Evolutionary conservation across 2,797 vertebrate species (phyloP).

Genomic region (Pangasius djambal): DNA sequence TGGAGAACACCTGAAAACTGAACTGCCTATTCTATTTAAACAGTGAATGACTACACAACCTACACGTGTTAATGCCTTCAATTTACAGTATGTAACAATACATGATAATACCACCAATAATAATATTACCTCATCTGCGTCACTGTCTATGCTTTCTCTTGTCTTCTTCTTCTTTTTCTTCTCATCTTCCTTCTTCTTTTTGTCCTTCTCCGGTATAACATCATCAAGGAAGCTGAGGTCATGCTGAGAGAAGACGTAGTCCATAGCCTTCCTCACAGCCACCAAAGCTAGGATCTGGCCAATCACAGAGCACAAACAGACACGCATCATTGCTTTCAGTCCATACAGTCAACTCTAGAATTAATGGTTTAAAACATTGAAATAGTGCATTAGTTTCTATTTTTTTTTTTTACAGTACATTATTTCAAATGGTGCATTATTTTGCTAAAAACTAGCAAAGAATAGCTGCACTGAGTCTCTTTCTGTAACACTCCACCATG

Average conservation of each 20-base stretch:
- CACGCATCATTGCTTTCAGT: neutral
- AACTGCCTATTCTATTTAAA: neutral
- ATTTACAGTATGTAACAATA: neutral
- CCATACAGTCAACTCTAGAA: neutral
- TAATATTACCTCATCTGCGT: conserved; percentile 89
- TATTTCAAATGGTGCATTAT: neutral
- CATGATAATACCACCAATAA: neutral
- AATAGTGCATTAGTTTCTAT: neutral
- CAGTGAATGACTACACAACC: neutral
- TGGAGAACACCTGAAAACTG: neutral
- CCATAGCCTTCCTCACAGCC: conserved; percentile 95
- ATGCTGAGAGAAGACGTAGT: conserved; percentile 95
- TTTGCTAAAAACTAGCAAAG: neutral
- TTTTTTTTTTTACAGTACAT: no score
- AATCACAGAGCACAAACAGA: conserved; percentile 9
- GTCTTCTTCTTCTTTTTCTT: conserved; percentile 94
- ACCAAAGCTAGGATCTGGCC: conserved; percentile 94
- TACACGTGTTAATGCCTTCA: conserved; percentile 1
- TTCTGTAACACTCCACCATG: neutral
- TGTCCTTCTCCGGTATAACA: conserved; percentile 98
- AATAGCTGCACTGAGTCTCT: neutral
- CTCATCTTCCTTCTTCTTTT: conserved; percentile 98
- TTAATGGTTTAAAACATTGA: neutral
- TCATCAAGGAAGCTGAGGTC: conserved; percentile 96
- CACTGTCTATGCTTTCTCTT: conserved; percentile 86